These are phyloP conservation scores for Dunckerocampus dactyliophorus DNA, from an alignment of 2,113 vertebrate species.

Conservation along the genomic window DNA sequence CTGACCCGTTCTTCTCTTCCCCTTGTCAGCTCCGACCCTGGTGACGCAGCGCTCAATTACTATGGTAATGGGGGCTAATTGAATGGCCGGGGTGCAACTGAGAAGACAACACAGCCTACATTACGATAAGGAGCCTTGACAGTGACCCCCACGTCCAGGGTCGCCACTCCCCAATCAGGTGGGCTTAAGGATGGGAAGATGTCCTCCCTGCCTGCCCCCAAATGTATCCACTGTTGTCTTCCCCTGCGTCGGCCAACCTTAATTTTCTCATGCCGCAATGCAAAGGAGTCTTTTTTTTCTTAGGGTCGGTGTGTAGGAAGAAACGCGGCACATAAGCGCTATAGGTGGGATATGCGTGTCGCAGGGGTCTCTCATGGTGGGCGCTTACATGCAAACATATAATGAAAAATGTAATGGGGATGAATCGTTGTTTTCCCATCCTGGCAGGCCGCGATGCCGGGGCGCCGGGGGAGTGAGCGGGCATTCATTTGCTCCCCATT, in stretches of 20 bases:
- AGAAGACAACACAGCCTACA: conserved; percentile 77
- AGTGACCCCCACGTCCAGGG: conserved; percentile 61
- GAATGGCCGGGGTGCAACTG: conserved; percentile 76
- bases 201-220: conserved; percentile 37
- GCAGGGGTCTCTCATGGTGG: conserved; percentile 8
- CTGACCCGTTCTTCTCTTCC: conserved; percentile 63
- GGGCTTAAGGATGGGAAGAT: conserved; percentile 63
- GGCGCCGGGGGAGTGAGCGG: conserved; percentile 44
- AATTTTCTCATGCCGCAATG: neutral
- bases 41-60: conserved; percentile 71
- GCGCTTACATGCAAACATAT: conserved; percentile 36
- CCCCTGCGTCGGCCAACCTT: conserved; percentile 8
- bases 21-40: conserved; percentile 75
- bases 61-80: conserved; percentile 82
- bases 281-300: neutral
- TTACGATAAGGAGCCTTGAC: conserved; percentile 77
- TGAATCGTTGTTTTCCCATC: conserved; percentile 45
- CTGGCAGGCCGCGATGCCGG: conserved; percentile 24
- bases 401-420: conserved; percentile 60
- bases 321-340: conserved; percentile 17
- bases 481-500: conserved; percentile 61
- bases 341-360: conserved; percentile 11
- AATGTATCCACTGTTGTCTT: conserved; percentile 11
- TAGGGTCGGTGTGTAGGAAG: conserved; percentile 27
- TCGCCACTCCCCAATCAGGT: conserved; percentile 64